Conservation (phyloP, 2,797 vertebrate species). For the Propithecus perrieri region DNA sequence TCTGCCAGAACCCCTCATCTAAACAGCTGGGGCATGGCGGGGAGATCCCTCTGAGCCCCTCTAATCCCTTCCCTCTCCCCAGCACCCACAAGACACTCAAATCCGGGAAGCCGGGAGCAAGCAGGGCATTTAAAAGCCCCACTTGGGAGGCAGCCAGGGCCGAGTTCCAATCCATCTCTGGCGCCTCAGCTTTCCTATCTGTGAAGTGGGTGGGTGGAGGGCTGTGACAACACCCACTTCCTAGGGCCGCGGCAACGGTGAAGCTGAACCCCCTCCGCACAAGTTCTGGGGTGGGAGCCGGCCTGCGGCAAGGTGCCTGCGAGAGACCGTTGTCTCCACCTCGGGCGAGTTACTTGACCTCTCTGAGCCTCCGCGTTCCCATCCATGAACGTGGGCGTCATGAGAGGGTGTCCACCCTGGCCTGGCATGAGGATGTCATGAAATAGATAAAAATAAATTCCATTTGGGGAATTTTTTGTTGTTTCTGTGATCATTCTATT, state of each 20-base stretch:
- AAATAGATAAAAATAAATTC: not conserved
- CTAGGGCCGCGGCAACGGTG: not conserved
- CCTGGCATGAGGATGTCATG: not conserved
- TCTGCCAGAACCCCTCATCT: not conserved
- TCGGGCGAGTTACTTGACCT: not conserved
- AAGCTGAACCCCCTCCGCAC: not conserved
- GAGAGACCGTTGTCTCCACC: fast-evolving
- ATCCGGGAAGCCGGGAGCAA: not conserved
- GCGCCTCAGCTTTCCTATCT: not conserved
- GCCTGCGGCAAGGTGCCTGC: fast-evolving
- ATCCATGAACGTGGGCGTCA: not conserved
- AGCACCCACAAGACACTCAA: fast-evolving
- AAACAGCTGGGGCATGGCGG: not conserved
- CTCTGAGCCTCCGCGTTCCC: not conserved
- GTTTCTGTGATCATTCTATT: not conserved
- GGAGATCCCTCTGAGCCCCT: not conserved
- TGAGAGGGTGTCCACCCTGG: not conserved
- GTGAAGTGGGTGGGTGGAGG: not conserved
- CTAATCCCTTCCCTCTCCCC: not conserved
- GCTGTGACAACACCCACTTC: not conserved
- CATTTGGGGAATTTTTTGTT: fast-evolving
- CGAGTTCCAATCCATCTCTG: not conserved
- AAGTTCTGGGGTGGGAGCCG: not conserved
- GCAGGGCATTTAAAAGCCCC: not conserved
- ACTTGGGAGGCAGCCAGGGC: not conserved